Conservation (phyloP, 2,888 invertebrate genomes). For the Xestia rhomboidea region DNA sequence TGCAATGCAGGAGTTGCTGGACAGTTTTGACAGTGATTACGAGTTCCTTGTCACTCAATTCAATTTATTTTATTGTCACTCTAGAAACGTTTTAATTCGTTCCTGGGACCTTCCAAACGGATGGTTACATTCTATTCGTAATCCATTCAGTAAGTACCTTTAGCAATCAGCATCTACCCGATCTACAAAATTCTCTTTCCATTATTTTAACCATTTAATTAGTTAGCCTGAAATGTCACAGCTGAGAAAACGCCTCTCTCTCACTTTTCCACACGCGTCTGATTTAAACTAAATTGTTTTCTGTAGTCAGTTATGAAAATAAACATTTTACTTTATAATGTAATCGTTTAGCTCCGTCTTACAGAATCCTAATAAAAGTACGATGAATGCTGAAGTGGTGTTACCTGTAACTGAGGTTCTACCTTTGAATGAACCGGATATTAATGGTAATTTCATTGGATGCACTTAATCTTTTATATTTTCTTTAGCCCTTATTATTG, state of each 20-base stretch:
- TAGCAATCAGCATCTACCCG: not conserved
- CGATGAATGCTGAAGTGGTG: conserved; percentile 68
- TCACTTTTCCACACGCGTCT: not conserved
- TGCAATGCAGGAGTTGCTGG: conserved; percentile 67
- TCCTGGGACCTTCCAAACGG: conserved; percentile 82
- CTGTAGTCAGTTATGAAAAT: not conserved
- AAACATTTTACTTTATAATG: not conserved
- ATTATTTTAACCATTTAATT: not conserved
- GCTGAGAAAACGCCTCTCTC: not conserved
- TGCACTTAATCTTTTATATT: conserved; percentile 3
- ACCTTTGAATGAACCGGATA: conserved; percentile 49
- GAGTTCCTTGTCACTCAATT: conserved; percentile 57
- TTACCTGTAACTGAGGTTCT: conserved; percentile 58
- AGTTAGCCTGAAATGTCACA: not conserved
- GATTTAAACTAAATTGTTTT: not conserved
- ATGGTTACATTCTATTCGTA: conserved; percentile 75
- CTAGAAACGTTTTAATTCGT: conserved; percentile 81
- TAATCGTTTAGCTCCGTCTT: conserved; percentile 55
- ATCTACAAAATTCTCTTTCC: not conserved
- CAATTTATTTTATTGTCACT: conserved; percentile 76
- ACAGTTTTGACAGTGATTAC: conserved; percentile 59
- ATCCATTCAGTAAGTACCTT: conserved; percentile 71
- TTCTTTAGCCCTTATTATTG: no score
- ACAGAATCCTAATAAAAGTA: conserved; percentile 60
- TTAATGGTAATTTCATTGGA: conserved; percentile 56